Percentiles rank a stretch among this genome's conserved stretches.
Conservation (phyloP, 2,113 vertebrate genomes). For the Sturnus vulgaris region DNA sequence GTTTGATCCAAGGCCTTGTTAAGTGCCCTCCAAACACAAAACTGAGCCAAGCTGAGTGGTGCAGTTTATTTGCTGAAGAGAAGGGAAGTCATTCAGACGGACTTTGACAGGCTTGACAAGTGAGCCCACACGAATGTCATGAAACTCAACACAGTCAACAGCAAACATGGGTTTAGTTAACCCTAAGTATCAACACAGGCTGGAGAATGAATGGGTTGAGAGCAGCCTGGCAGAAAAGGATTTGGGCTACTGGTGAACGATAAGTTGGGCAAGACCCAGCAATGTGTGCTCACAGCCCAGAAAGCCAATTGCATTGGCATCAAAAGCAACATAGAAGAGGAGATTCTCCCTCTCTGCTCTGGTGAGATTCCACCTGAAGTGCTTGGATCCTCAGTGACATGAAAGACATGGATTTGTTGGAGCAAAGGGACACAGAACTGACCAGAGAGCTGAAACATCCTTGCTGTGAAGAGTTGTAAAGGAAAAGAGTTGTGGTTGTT, state of each 20-base stretch:
- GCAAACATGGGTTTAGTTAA: background rate
- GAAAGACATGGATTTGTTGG: background rate
- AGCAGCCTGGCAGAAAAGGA: background rate
- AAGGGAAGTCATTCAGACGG: background rate
- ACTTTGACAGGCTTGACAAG: background rate
- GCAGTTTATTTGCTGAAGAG: rapidly evolving
- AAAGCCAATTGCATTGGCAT: background rate
- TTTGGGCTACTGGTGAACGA: background rate
- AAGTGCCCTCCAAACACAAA: background rate
- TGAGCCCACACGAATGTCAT: background rate
- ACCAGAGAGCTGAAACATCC: background rate
- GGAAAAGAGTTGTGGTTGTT: background rate
- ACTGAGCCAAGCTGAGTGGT: background rate
- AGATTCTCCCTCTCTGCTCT: background rate
- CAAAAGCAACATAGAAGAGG: background rate
- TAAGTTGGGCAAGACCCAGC: background rate
- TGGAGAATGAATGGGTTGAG: background rate
- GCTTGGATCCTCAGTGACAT: background rate
- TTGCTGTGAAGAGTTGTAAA: background rate
- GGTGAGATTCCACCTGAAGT: background rate
- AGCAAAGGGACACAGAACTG: background rate
- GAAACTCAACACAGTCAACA: background rate
- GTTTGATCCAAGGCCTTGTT: background rate
- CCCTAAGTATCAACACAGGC: background rate
- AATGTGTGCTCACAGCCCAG: rapidly evolving